A percentile compares a stretch with the other conserved stretches of the same genome.
Evolutionary conservation across 2,797 vertebrate species (phyloP).

Genomic region (Pachyuromys duprasi): DNA sequence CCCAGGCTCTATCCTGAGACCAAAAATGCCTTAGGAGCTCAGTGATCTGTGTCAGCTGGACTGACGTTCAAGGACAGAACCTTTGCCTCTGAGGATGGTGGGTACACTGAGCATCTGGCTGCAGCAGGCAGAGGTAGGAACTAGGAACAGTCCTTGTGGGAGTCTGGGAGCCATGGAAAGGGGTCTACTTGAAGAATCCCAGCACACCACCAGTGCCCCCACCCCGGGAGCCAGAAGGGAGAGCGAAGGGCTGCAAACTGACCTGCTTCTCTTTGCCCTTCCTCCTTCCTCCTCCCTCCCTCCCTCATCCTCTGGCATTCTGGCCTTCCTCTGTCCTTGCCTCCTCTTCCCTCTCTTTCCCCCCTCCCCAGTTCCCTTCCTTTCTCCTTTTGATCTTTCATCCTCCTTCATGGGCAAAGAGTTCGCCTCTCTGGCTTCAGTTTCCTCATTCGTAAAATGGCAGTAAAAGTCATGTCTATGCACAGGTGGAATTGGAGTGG

Average conservation of each 20-base stretch:
- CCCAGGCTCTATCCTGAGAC: not conserved
- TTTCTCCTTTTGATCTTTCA: not conserved
- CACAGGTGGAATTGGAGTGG: not conserved
- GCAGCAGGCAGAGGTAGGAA: too few species aligned
- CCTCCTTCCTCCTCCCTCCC: not conserved
- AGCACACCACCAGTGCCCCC: not conserved
- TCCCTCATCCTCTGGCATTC: not conserved
- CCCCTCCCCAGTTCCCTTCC: not conserved
- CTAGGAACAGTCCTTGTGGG: not conserved
- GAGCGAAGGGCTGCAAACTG: not conserved
- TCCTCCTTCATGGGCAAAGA: not conserved
- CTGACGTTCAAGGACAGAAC: not conserved
- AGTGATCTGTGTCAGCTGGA: not conserved
- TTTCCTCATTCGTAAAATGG: conserved; percentile 14
- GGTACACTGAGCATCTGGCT: not conserved
- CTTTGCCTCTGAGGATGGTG: not conserved
- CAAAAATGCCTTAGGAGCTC: not conserved
- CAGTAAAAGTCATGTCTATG: not conserved
- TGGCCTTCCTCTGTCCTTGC: not conserved
- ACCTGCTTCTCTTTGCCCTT: not conserved
- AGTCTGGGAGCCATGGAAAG: not conserved
- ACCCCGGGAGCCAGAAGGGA: not conserved
- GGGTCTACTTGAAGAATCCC: too few species aligned
- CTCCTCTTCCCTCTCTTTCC: not conserved
- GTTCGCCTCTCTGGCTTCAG: not conserved